Percentiles rank a stretch among this genome's conserved stretches.
phyloP scores from a whole-genome alignment of 2,113 vertebrate genomes.

The Oreochromis tanganicae region DNA sequence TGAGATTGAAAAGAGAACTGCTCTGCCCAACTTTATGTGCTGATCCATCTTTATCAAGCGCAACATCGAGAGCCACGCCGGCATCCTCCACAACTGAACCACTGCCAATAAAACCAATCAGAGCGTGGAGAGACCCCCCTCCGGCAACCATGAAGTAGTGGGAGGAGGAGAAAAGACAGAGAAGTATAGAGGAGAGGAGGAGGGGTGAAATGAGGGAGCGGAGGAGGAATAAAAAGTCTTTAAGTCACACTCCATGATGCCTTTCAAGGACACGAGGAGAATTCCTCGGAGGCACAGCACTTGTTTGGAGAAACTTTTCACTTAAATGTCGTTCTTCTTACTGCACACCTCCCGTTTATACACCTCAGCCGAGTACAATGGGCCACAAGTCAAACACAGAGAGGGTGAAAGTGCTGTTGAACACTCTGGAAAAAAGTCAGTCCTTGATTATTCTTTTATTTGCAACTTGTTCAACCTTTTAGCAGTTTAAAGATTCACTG shows the following conservation, averaged over 20 bases:
- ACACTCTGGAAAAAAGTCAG: background rate
- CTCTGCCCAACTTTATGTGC: constrained; percentile 38
- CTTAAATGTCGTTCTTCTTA: background rate
- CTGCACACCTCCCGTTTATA: background rate
- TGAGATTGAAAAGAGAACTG: constrained; percentile 47
- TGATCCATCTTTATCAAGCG: constrained; percentile 63
- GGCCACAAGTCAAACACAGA: background rate
- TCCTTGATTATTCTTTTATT: background rate
- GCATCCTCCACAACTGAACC: constrained; percentile 45
- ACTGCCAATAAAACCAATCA: constrained; percentile 64
- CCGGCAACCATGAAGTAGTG: background rate
- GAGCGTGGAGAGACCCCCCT: constrained; percentile 45
- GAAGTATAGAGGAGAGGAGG: background rate
- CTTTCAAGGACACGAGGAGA: constrained; percentile 23
- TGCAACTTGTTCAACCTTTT: background rate
- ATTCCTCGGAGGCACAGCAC: background rate
- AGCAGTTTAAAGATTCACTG: background rate
- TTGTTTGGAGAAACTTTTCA: constrained; percentile 22
- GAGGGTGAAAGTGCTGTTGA: background rate
- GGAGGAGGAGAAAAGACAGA: background rate
- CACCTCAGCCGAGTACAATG: background rate
- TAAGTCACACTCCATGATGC: background rate
- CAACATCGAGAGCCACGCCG: constrained; percentile 31
- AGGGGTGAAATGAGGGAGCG: background rate
- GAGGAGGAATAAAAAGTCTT: background rate